These are phyloP conservation scores for Saccopteryx leptura DNA, from an alignment of 2,113 vertebrate genomes.

Conservation along the genomic window DNA sequence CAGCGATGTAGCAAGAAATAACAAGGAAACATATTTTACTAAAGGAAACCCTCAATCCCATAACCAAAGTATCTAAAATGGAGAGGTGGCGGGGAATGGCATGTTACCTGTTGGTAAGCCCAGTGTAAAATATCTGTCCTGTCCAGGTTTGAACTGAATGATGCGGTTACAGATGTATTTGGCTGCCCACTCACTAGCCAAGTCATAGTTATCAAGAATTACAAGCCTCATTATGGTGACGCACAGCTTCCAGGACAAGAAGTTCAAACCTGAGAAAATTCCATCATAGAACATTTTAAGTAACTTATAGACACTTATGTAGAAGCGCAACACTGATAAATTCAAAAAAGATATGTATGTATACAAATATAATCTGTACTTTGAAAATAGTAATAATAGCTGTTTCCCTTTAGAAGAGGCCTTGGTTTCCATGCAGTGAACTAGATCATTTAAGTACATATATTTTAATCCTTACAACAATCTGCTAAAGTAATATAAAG, in stretches of 20 bases:
- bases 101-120: constrained; percentile 96
- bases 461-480: background rate
- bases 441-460: background rate
- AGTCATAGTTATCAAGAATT: constrained; percentile 97
- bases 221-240: constrained; percentile 94
- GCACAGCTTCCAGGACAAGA: constrained; percentile 57
- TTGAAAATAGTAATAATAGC: background rate
- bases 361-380: constrained; percentile 10
- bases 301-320: background rate
- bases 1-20: background rate
- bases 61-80: background rate
- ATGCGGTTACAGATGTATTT: constrained; percentile 98
- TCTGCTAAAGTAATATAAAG: constrained; percentile 13
- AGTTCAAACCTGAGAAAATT: constrained; percentile 83
- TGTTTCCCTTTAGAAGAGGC: constrained; percentile 18
- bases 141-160: constrained; percentile 94
- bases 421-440: background rate
- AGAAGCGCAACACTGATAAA: background rate
- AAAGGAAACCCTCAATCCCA: background rate
- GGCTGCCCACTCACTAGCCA: constrained; percentile 98
- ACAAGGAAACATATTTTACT: background rate
- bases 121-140: constrained; percentile 94
- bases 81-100: background rate
- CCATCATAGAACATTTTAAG: constrained; percentile 57
- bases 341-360: background rate